phyloP scores from a whole-genome alignment of 2,113 vertebrate genomes.

The Hemicordylus capensis region DNA sequence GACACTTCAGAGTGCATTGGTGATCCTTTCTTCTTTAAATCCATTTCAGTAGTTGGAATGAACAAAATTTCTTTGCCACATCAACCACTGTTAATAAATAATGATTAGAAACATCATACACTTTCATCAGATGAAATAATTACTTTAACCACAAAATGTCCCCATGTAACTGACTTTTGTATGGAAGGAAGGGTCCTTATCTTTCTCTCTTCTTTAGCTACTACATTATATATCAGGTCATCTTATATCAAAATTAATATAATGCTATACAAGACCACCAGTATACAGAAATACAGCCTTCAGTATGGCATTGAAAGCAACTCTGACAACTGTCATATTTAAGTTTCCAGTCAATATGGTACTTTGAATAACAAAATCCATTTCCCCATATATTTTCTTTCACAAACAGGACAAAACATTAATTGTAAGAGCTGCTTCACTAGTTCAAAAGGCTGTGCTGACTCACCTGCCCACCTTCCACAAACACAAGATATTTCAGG shows the following conservation, averaged over 20 bases:
- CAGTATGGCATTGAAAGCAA: not conserved
- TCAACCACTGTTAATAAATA: slow-evolving; percentile 23
- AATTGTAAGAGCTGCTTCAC: not conserved
- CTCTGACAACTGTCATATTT: slow-evolving; percentile 11
- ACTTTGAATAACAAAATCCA: not conserved
- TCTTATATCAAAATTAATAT: slow-evolving; percentile 31
- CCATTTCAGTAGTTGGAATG: slow-evolving; percentile 26
- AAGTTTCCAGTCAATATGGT: not conserved
- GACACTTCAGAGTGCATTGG: slow-evolving; percentile 21
- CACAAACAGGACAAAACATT: not conserved
- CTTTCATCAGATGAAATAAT: slow-evolving; percentile 32
- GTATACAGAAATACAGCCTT: slow-evolving; percentile 7
- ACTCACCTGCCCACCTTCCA: not conserved
- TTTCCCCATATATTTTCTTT: not conserved
- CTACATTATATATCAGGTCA: slow-evolving; percentile 8
- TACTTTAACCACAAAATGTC: slow-evolving; percentile 24
- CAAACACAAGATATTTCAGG: not conserved
- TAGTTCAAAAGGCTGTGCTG: not conserved
- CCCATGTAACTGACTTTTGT: slow-evolving; percentile 35
- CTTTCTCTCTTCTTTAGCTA: not conserved
- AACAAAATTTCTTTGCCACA: slow-evolving; percentile 31
- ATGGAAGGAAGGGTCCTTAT: not conserved
- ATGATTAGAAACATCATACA: slow-evolving; percentile 44
- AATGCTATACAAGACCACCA: not conserved
- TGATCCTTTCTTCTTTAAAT: slow-evolving; percentile 27